Evolutionary conservation across 53 echinoderm and acorn worm species (phyloP).

Genomic region (Pentamera pediparva): DNA sequence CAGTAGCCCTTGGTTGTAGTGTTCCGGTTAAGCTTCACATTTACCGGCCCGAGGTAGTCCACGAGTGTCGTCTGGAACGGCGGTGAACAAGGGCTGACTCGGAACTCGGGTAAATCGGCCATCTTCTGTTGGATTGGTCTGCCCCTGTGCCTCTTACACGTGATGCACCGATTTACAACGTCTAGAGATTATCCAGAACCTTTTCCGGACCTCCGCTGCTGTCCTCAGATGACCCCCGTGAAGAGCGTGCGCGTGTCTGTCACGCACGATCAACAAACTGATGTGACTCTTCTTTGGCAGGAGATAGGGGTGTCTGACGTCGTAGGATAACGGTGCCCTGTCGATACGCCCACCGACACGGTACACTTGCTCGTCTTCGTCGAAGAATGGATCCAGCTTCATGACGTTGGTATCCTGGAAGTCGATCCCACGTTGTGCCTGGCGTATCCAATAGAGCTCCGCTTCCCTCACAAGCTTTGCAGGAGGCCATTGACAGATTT

Average conservation of each 20-base stretch:
- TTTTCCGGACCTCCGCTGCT: conserved; percentile 45
- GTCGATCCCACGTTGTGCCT: conserved; percentile 59
- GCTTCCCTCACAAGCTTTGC: conserved; percentile 37
- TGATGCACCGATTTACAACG: conserved; percentile 46
- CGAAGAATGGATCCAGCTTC: conserved; percentile 26
- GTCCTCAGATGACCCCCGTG: conserved; percentile 58
- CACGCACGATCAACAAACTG: conserved; percentile 36
- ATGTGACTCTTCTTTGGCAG: conserved; percentile 41
- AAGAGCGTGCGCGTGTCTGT: conserved; percentile 41
- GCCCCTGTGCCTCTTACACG: conserved; percentile 46
- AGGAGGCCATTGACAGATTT: conserved; percentile 48
- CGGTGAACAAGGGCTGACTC: conserved; percentile 49
- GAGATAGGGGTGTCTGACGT: conserved; percentile 67
- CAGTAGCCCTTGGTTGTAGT: conserved; percentile 48
- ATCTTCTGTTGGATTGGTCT: conserved; percentile 60
- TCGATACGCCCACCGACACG: conserved; percentile 57
- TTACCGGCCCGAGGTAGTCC: conserved; percentile 62
- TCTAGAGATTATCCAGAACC: conserved; percentile 38
- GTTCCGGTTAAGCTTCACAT: conserved; percentile 50
- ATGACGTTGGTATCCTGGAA: conserved; percentile 55
- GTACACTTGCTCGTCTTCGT: conserved; percentile 51
- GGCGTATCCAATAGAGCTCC: conserved; percentile 62
- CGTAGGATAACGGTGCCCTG: conserved; percentile 58
- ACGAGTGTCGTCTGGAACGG: conserved; percentile 64
- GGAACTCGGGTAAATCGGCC: conserved; percentile 60